These are phyloP conservation scores for Protodeltote pygarga DNA, from an alignment of 2,888 invertebrate genomes.

Conservation along the genomic window DNA sequence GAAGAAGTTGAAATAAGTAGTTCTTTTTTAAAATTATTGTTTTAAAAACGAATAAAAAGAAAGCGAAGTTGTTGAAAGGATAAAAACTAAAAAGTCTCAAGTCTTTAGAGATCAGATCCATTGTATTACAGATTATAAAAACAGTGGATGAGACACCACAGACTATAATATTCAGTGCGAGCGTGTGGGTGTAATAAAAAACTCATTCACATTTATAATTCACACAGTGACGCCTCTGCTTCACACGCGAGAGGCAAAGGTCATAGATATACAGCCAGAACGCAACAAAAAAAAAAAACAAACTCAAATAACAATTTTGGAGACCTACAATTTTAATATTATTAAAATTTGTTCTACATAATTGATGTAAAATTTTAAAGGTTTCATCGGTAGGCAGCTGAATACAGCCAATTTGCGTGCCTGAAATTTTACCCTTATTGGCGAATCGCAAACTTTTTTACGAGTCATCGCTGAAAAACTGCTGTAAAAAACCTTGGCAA, in stretches of 20 bases:
- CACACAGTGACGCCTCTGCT: conserved; percentile 29
- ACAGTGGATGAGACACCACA: conserved; percentile 35
- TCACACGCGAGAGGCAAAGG: conserved; percentile 47
- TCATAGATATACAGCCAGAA: conserved; percentile 37
- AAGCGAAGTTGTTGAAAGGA: not conserved
- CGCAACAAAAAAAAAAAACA: conserved; percentile 7
- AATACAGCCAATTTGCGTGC: too few relatives aligned
- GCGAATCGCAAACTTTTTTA: not conserved
- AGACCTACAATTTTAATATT: not conserved
- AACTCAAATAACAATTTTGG: conserved; percentile 1
- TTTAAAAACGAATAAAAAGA: conserved; percentile 8
- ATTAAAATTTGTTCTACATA: not conserved
- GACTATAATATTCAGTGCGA: conserved; percentile 21
- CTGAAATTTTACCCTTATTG: not conserved
- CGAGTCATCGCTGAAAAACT: not conserved
- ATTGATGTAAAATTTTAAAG: too few relatives aligned
- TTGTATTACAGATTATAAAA: conserved; percentile 42
- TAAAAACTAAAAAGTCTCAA: too few relatives aligned
- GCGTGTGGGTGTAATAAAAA: conserved; percentile 32
- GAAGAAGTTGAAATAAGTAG: too few relatives aligned
- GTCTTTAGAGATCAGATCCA: conserved; percentile 23
- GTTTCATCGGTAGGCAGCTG: too few relatives aligned
- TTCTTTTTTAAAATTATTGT: too few relatives aligned
- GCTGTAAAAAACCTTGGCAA: not conserved
- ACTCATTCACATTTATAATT: conserved; percentile 50